phyloP scores from a whole-genome alignment of 2,888 invertebrate genomes.

The Heliconius cydno region DNA sequence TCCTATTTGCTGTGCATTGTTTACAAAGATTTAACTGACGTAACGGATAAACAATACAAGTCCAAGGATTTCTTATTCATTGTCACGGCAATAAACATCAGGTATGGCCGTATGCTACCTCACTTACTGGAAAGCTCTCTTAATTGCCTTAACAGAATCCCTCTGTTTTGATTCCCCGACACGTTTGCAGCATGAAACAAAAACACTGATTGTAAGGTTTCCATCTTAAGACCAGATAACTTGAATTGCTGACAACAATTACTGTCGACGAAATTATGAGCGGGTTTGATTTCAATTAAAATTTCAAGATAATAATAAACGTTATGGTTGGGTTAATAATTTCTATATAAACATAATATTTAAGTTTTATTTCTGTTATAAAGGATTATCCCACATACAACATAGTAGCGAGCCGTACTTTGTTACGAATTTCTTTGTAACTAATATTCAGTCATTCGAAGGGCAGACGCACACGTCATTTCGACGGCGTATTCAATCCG shows the following conservation, averaged over 20 bases:
- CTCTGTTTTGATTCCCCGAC: slow-evolving; percentile 57
- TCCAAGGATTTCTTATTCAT: slow-evolving; percentile 59
- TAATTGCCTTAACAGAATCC: slow-evolving; percentile 70
- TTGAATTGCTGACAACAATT: slow-evolving; percentile 51
- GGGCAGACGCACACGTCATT: slow-evolving; percentile 74
- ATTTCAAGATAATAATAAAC: slow-evolving; percentile 21
- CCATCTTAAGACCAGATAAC: slow-evolving; percentile 52
- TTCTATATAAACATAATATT: background rate
- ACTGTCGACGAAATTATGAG: slow-evolving; percentile 47
- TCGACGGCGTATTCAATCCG: slow-evolving; percentile 69
- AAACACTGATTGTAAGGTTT: slow-evolving; percentile 52
- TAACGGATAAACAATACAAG: slow-evolving; percentile 75
- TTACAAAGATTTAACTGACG: slow-evolving; percentile 69
- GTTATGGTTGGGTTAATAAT: background rate
- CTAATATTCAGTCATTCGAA: slow-evolving; percentile 66
- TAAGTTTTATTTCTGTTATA: slow-evolving; percentile 19
- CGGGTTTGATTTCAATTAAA: slow-evolving; percentile 40
- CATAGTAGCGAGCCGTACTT: slow-evolving; percentile 46
- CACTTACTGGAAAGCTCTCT: slow-evolving; percentile 69
- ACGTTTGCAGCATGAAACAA: slow-evolving; percentile 57
- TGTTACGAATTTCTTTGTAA: slow-evolving; percentile 50
- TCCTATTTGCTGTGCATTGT: slow-evolving; percentile 66
- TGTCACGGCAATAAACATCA: slow-evolving; percentile 72
- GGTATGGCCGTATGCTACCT: slow-evolving; percentile 70
- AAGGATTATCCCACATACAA: slow-evolving; percentile 47